These are phyloP conservation scores for Eonycteris spelaea DNA, from an alignment of 2,113 vertebrate species.

Conservation along the genomic window DNA sequence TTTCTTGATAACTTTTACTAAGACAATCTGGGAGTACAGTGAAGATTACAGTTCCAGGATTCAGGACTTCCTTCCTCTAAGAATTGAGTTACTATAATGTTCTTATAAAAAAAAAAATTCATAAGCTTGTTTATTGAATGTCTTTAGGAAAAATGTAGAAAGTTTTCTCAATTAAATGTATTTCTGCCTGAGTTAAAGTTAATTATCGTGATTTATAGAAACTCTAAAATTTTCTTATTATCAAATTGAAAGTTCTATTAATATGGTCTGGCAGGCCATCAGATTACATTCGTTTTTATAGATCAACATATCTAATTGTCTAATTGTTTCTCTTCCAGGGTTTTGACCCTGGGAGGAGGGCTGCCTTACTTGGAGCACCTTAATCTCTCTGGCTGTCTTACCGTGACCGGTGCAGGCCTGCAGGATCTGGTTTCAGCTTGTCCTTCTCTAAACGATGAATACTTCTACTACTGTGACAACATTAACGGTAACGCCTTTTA, in stretches of 20 bases:
- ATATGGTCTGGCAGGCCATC: background rate
- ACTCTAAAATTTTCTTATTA: background rate
- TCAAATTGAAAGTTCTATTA: background rate
- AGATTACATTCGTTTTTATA: fast-evolving
- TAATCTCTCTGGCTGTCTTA: slow-evolving; percentile 96
- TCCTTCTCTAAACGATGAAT: slow-evolving; percentile 95
- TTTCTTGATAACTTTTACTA: slow-evolving; percentile 9
- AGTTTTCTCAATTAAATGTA: background rate
- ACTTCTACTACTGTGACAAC: slow-evolving; percentile 99
- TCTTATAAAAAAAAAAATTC: background rate
- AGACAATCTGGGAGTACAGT: background rate
- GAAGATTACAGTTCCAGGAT: background rate
- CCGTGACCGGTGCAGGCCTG: slow-evolving; percentile 93
- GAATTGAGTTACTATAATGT: background rate
- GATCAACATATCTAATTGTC: background rate
- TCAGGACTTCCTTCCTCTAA: background rate
- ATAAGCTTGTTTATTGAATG: background rate
- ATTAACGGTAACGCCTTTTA: slow-evolving; percentile 92
- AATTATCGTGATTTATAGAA: background rate
- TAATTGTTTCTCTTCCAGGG: slow-evolving; percentile 84
- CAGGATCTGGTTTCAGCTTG: slow-evolving; percentile 94
- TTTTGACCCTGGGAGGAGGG: slow-evolving; percentile 92
- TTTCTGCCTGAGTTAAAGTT: background rate
- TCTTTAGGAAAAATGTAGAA: background rate
- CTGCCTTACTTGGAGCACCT: slow-evolving; percentile 95